Evolutionary conservation across 2,113 vertebrate genomes (phyloP).

Genomic region (Phalacrocorax aristotelis): DNA sequence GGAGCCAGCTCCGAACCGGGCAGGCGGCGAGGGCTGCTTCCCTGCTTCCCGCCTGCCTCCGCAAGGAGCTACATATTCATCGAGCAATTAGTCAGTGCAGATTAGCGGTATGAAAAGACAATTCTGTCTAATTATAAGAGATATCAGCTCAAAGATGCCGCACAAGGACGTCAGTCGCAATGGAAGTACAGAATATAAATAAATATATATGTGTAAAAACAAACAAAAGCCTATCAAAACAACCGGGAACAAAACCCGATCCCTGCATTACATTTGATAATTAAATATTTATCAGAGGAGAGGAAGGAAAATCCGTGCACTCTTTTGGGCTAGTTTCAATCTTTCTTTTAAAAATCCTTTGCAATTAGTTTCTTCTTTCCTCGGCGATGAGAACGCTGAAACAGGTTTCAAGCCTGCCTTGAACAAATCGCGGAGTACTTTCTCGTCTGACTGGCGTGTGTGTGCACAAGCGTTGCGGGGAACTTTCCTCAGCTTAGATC

Average conservation of each 20-base stretch:
- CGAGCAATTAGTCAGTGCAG: slow-evolving; percentile 54
- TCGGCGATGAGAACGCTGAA: background rate
- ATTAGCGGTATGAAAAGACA: slow-evolving; percentile 51
- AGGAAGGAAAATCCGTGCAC: slow-evolving; percentile 67
- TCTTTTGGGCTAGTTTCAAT: slow-evolving; percentile 60
- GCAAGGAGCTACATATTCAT: slow-evolving; percentile 48
- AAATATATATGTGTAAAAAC: background rate
- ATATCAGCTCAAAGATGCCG: slow-evolving; percentile 43
- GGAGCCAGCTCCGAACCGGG: background rate
- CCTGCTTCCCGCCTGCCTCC: background rate
- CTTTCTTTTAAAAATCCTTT: slow-evolving; percentile 13
- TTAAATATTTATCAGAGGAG: slow-evolving; percentile 74
- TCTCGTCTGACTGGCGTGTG: background rate
- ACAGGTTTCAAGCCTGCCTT: background rate
- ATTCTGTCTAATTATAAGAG: slow-evolving; percentile 51
- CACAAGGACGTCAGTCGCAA: slow-evolving; percentile 11
- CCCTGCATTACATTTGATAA: slow-evolving; percentile 48
- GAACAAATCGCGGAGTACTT: background rate
- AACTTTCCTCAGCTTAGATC: background rate
- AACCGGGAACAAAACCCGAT: background rate
- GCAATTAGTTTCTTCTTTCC: slow-evolving; percentile 2
- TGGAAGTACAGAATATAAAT: background rate
- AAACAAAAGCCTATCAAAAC: slow-evolving; percentile 37
- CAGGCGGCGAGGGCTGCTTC: background rate
- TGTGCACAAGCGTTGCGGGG: background rate